Percentiles rank a stretch among this genome's conserved stretches.
phyloP scores from a whole-genome alignment of 2,888 invertebrate species.

The Limnephilus marmoratus region DNA sequence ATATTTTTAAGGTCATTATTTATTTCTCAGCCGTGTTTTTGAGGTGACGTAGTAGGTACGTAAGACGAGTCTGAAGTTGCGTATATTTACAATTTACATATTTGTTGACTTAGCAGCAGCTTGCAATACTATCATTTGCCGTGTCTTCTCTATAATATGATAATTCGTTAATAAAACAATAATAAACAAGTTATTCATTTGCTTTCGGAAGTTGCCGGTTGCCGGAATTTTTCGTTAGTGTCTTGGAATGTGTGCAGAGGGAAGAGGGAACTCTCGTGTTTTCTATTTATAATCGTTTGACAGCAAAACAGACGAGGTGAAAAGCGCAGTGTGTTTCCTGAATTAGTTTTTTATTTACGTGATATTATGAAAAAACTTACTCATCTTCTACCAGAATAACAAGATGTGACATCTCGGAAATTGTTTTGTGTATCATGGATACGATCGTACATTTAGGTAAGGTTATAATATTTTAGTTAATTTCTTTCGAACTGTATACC shows the following conservation, averaged over 20 bases:
- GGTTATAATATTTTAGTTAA: neutral
- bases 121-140: neutral
- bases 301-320: conserved; percentile 36
- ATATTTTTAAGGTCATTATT: conserved; percentile 54
- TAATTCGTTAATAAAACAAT: neutral
- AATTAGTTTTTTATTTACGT: conserved; percentile 35
- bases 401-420: conserved; percentile 31
- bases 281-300: conserved; percentile 56
- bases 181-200: conserved; percentile 1
- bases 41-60: conserved; percentile 45
- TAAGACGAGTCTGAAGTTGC: neutral
- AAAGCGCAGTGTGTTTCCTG: conserved; percentile 44
- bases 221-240: conserved; percentile 40
- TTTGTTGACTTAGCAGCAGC: neutral
- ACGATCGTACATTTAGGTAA: neutral
- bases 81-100: neutral
- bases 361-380: neutral
- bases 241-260: conserved; percentile 40
- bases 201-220: conserved; percentile 36
- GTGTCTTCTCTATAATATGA: neutral
- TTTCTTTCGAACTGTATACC: neutral
- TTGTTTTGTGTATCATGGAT: conserved; percentile 19
- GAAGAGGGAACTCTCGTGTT: conserved; percentile 52
- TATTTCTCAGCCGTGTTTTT: conserved; percentile 32
- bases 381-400: neutral